These are phyloP conservation scores for Adrianichthys oophorus DNA, from an alignment of 2,797 vertebrate species.

Conservation along the genomic window DNA sequence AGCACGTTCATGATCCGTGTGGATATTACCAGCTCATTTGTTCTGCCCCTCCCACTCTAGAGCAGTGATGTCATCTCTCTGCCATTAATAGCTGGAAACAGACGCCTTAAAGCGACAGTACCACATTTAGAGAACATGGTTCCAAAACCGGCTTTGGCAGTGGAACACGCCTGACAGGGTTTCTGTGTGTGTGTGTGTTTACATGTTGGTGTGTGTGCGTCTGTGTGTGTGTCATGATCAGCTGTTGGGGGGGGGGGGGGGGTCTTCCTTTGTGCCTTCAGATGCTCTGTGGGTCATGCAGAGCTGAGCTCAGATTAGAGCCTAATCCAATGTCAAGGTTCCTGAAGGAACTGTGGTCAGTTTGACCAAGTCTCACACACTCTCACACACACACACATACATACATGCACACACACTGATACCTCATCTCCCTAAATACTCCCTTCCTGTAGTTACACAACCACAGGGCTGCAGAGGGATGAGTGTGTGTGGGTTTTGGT, in stretches of 20 bases:
- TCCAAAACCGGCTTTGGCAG: too few species aligned
- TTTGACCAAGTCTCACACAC: too few species aligned
- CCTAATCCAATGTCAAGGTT: slow-evolving; percentile 71
- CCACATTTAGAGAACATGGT: too few species aligned
- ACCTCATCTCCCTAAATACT: slow-evolving; percentile 22
- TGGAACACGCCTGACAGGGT: too few species aligned
- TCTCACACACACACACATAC: too few species aligned
- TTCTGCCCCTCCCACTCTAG: slow-evolving; percentile 40
- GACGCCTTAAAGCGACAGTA: slow-evolving; percentile 74
- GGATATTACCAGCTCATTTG: slow-evolving; percentile 30
- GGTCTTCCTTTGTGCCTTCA: slow-evolving; percentile 16
- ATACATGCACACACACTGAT: slow-evolving; percentile 16
- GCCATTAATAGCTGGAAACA: slow-evolving; percentile 78
- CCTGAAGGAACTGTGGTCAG: slow-evolving; percentile 49
- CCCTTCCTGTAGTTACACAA: slow-evolving; percentile 64
- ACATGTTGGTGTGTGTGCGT: slow-evolving; percentile 24
- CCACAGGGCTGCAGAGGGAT: slow-evolving; percentile 53
- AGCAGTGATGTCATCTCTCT: slow-evolving; percentile 79
- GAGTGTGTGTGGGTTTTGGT: slow-evolving; percentile 32
- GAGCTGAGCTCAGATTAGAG: slow-evolving; percentile 74
- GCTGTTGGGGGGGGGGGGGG: too few species aligned
- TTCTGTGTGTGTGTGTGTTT: slow-evolving; percentile 3
- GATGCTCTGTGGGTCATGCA: slow-evolving; percentile 55
- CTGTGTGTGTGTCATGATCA: too few species aligned
- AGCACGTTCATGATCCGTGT: slow-evolving; percentile 5